Base-by-base conservation (phyloP, 2,113 vertebrate species). In the Charina bottae region DNA sequence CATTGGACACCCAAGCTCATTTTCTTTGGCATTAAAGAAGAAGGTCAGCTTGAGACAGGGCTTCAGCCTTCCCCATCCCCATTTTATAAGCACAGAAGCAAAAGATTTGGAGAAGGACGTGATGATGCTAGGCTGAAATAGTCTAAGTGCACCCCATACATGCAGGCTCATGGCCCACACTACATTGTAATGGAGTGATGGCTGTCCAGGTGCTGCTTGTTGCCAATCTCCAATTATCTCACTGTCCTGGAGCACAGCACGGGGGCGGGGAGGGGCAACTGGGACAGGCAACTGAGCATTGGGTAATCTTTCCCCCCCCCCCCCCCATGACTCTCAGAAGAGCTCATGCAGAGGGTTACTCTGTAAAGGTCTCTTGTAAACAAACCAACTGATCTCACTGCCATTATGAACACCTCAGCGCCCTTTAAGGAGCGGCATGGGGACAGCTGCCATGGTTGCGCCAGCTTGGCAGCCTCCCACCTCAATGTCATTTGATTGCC, bases 181-280 rank as follows among this genome's bases (percentile, higher is more conserved):
- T 46, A 53, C 78, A 64, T 42, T 78, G 37, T 86, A 23, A 62
- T 23, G 42, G 23, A 90, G 17, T 91, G 19, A 88, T 46, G 60
- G 13, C 53, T 60, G 72, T 53, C 17, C 64, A 53, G 64, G 37
- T 58, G 19, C 90, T 83, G 86, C 78, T 88, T 60, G 21, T 92
- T 88, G 21, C 72, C 26, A 49, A 33, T 83, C 42, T 83, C 28
- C 17, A 26, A 88, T 92, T 88, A 83, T 88, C 23, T 78, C 91
- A 37, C 68, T 53, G 19, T 24, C 54, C n/a, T n/a, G 26, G 21
- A 88, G 68, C 37, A 60, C 68, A 9, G 28, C 68, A 83, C 88
- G 53, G 78, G 42, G n/a, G 1, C 55, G 28, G 64, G 17, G 42
- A 3, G 6, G 17, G 33, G 17, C 72, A 78, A 58, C 72, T 92